Conservation (phyloP, 2,113 vertebrate genomes). For the Todiramphus chloris region DNA sequence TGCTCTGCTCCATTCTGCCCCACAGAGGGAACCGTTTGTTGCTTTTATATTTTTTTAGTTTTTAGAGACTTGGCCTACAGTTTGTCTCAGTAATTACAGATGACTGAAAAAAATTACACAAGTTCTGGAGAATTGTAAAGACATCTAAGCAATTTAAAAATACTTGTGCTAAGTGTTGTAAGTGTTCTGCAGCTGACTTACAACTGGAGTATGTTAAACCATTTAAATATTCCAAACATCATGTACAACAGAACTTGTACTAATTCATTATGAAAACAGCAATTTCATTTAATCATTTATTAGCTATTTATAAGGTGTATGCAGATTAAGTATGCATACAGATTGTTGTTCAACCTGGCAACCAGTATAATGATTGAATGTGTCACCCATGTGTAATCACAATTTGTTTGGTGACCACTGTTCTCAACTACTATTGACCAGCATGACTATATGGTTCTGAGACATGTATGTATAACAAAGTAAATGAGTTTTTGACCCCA, state of each 20-base stretch:
- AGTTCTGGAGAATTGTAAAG: neutral
- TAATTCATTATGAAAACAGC: conserved; percentile 64
- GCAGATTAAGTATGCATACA: conserved; percentile 24
- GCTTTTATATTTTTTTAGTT: neutral
- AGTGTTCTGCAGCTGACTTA: conserved; percentile 13
- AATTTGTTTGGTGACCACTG: neutral
- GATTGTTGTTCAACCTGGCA: conserved; percentile 31
- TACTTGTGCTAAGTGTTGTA: neutral
- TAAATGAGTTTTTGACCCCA: neutral
- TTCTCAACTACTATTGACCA: neutral
- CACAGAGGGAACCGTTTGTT: neutral
- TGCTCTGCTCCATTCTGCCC: neutral
- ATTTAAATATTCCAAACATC: conserved; percentile 48
- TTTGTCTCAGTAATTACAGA: neutral
- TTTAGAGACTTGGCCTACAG: neutral
- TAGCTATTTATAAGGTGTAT: conserved; percentile 60
- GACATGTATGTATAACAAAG: neutral
- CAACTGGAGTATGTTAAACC: conserved; percentile 32
- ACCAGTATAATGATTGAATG: neutral
- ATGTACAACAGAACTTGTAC: conserved; percentile 31
- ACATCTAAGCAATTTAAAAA: conserved; percentile 45
- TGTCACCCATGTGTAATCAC: neutral
- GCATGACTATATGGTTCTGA: neutral
- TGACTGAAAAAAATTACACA: neutral
- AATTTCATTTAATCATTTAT: conserved; percentile 62